A percentile compares a stretch with the other conserved stretches of the same genome.
phyloP scores from a whole-genome alignment of 2,797 vertebrate genomes.

The Hipposideros larvatus region DNA sequence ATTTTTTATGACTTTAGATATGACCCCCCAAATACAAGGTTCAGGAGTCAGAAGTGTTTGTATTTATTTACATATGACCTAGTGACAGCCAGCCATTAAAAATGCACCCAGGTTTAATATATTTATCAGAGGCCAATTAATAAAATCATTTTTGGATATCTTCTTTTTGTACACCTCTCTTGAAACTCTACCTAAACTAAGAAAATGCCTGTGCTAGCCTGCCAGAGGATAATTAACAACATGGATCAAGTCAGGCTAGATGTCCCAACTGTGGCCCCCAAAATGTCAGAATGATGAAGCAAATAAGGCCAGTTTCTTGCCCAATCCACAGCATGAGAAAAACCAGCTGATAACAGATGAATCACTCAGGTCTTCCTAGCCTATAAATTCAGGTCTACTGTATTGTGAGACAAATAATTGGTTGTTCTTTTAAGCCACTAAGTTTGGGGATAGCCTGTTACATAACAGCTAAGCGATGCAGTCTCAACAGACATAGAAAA shows the following conservation, averaged over 20 bases:
- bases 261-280: too few species aligned
- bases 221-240: not conserved
- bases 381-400: too few species aligned
- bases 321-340: too few species aligned
- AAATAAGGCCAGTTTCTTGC: too few species aligned
- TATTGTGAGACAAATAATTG: too few species aligned
- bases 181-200: not conserved
- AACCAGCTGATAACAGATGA: too few species aligned
- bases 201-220: not conserved
- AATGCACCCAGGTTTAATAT: not conserved
- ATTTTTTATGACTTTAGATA: not conserved
- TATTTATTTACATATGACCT: not conserved
- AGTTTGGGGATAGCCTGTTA: not conserved
- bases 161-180: not conserved
- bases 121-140: not conserved
- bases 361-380: too few species aligned
- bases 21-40: not conserved
- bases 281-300: too few species aligned
- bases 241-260: too few species aligned
- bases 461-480: not conserved
- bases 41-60: not conserved
- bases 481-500: not conserved
- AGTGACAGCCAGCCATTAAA: not conserved
- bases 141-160: not conserved
- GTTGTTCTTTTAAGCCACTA: too few species aligned